phyloP scores from a whole-genome alignment of 2,888 invertebrate genomes.

The Diabrotica balteata region DNA sequence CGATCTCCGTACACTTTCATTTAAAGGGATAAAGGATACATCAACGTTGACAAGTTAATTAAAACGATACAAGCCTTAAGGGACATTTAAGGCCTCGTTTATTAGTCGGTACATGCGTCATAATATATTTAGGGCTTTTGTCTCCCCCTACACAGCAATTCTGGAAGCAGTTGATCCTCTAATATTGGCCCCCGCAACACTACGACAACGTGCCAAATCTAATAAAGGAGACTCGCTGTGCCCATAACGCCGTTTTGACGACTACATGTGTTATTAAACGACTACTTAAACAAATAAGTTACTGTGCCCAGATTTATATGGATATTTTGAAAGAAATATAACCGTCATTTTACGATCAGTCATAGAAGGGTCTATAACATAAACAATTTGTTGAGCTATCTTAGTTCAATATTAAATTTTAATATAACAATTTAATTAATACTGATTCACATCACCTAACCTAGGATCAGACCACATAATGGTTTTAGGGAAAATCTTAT shows the following conservation, averaged over 20 bases:
- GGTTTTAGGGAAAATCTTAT: too few species aligned
- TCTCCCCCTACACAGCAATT: conserved; percentile 15
- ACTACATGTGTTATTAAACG: neutral
- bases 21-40: conserved; percentile 21
- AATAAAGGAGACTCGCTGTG: conserved; percentile 42
- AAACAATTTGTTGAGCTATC: neutral
- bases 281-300: neutral
- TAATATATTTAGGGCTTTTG: conserved; percentile 47
- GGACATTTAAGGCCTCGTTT: conserved; percentile 40
- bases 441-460: too few species aligned
- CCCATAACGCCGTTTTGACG: conserved; percentile 3
- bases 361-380: too few species aligned
- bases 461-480: too few species aligned
- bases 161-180: conserved; percentile 35
- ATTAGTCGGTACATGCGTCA: conserved; percentile 45
- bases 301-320: neutral
- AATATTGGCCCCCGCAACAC: conserved; percentile 33
- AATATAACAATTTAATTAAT: too few species aligned
- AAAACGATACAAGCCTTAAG: conserved; percentile 35
- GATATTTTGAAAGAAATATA: too few species aligned
- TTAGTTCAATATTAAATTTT: too few species aligned
- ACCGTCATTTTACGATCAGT: too few species aligned
- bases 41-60: conserved; percentile 41
- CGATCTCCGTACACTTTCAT: conserved; percentile 7
- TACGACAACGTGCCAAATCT: conserved; percentile 42